Conservation (phyloP, 2,888 invertebrate genomes). For the Tenodera sinensis region DNA sequence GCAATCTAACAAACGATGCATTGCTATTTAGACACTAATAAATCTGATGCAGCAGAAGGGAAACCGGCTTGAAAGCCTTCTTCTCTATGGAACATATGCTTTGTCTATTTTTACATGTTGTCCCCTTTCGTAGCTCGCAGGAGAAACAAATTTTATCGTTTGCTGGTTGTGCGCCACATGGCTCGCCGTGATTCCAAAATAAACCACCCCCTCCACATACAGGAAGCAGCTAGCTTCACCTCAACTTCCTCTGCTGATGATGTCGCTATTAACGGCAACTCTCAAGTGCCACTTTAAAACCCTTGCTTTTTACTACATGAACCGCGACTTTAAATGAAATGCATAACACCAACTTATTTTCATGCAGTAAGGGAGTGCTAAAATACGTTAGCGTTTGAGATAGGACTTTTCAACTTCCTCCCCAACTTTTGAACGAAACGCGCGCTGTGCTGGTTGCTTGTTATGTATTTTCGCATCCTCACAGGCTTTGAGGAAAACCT, state of each 20-base stretch:
- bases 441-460: not conserved
- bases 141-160: constrained; percentile 6
- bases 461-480: no score
- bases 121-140: not conserved
- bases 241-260: not conserved
- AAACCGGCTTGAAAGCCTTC: not conserved
- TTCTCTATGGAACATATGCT: not conserved
- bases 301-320: not conserved
- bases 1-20: not conserved
- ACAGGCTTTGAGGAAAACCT: no score
- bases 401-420: not conserved
- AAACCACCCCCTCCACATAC: constrained; percentile 2
- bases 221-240: not conserved
- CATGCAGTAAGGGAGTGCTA: not conserved
- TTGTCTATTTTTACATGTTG: not conserved
- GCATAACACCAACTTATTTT: not conserved
- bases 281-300: not conserved
- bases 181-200: not conserved
- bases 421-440: not conserved
- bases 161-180: not conserved
- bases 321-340: not conserved
- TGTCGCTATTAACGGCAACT: not conserved
- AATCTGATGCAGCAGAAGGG: not conserved
- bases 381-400: not conserved
- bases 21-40: not conserved